A percentile compares a stretch with the other conserved stretches of the same genome.
Conservation (phyloP, 2,888 invertebrate species). For the Incurvaria masculella region DNA sequence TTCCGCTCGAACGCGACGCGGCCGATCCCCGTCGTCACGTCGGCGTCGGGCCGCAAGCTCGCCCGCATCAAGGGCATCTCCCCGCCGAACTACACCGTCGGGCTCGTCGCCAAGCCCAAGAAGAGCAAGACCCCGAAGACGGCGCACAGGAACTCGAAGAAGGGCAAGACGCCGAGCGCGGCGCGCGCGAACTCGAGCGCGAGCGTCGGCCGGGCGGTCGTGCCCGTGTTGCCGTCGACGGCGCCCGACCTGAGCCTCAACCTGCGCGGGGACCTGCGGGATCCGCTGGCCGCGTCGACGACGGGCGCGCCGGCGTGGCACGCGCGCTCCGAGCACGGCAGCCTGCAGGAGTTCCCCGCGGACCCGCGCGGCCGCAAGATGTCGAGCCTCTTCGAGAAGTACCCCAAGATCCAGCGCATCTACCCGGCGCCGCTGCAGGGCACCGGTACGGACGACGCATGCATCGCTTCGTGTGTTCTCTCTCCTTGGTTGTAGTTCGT, state of each 20-base stretch:
- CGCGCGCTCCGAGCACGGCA: neutral
- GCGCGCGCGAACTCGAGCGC: constrained; percentile 45
- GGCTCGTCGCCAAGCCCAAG: constrained; percentile 44
- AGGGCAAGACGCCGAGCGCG: constrained; percentile 50
- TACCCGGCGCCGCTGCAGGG: constrained; percentile 64
- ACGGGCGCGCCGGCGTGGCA: constrained; percentile 21
- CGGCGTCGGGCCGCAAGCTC: constrained; percentile 39
- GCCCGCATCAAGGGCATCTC: constrained; percentile 38
- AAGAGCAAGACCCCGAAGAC: constrained; percentile 58
- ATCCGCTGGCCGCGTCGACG: constrained; percentile 25
- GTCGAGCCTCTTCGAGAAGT: constrained; percentile 69
- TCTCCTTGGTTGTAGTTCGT: too few relatives aligned
- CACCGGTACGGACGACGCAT: constrained; percentile 32
- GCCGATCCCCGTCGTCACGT: constrained; percentile 37
- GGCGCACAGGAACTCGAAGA: constrained; percentile 47
- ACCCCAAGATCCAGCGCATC: constrained; percentile 73
- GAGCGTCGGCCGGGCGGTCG: constrained; percentile 16
- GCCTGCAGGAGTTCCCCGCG: constrained; percentile 30
- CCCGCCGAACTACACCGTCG: constrained; percentile 44
- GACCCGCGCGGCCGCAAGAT: constrained; percentile 56
- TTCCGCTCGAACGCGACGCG: constrained; percentile 41
- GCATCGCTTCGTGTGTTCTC: constrained; percentile 15
- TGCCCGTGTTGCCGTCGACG: constrained; percentile 9
- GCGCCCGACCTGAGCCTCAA: constrained; percentile 42
- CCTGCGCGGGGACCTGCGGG: constrained; percentile 37